Conservation (phyloP, 2,888 invertebrate genomes). For the Lathronympha strigana region DNA sequence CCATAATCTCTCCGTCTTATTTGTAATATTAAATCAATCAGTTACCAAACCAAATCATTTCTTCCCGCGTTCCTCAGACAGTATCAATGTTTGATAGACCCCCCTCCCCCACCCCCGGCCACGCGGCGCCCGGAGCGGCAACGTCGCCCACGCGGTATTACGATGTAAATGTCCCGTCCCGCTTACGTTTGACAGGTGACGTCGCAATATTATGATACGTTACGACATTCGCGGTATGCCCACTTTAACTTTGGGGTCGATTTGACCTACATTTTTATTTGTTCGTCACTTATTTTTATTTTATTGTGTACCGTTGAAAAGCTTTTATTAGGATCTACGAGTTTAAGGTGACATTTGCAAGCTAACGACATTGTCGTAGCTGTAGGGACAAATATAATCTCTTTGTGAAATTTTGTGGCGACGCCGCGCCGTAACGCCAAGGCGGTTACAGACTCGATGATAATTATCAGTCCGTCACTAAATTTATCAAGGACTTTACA, state of each 20-base stretch:
- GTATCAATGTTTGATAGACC: constrained; percentile 15
- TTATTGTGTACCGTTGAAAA: background rate
- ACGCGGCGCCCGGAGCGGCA: constrained; percentile 25
- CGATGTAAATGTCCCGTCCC: background rate
- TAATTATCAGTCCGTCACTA: too few species aligned
- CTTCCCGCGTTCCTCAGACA: background rate
- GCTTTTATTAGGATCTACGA: too few species aligned
- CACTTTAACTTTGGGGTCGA: background rate
- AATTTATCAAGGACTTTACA: too few species aligned
- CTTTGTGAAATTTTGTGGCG: too few species aligned
- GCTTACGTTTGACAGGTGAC: constrained; percentile 2
- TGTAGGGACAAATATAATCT: too few species aligned
- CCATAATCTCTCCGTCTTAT: background rate
- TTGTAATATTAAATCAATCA: constrained; percentile 16
- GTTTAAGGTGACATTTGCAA: too few species aligned
- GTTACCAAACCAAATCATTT: background rate
- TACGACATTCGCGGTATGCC: background rate
- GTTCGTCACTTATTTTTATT: background rate
- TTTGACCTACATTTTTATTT: background rate
- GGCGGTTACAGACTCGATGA: too few species aligned
- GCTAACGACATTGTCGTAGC: too few species aligned
- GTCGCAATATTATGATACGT: background rate
- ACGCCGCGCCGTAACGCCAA: too few species aligned
- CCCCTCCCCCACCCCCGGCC: constrained; percentile 1
- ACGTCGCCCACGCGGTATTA: constrained; percentile 25